phyloP scores from a whole-genome alignment of 1,140 invertebrate species.

The Drosophila sturtevanti region DNA sequence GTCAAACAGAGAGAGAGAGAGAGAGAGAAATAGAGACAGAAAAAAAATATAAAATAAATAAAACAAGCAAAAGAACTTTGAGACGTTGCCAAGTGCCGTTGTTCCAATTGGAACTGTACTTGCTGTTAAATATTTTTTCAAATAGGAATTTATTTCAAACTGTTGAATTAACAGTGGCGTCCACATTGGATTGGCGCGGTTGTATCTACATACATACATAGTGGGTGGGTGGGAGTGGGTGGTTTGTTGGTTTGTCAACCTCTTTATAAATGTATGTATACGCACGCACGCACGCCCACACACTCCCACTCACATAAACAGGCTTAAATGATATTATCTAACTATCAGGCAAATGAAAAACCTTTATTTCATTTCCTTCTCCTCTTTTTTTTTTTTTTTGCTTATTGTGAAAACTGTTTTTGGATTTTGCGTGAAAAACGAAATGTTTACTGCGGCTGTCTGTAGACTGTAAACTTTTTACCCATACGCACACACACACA shows the following conservation, averaged over 20 bases:
- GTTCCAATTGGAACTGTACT: slow-evolving; percentile 9
- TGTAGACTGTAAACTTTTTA: slow-evolving; percentile 5
- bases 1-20: slow-evolving; percentile 4
- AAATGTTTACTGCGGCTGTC: slow-evolving; percentile 15
- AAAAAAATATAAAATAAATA: slow-evolving; percentile 1
- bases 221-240: background rate
- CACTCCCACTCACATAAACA: background rate
- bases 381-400: no score
- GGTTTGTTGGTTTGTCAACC: background rate
- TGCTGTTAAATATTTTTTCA: slow-evolving; percentile 5
- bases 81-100: slow-evolving; percentile 6
- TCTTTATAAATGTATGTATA: background rate
- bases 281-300: background rate
- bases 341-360: background rate
- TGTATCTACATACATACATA: background rate
- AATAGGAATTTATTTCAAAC: slow-evolving; percentile 3
- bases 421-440: slow-evolving; percentile 14
- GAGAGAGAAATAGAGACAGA: no score
- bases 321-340: background rate
- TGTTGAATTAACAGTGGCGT: slow-evolving; percentile 1
- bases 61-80: slow-evolving; percentile 7
- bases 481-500: no score
- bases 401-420: background rate
- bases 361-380: background rate
- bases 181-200: background rate